These are phyloP conservation scores for Xestia c-nigrum DNA, from an alignment of 2,888 invertebrate genomes.

Conservation along the genomic window DNA sequence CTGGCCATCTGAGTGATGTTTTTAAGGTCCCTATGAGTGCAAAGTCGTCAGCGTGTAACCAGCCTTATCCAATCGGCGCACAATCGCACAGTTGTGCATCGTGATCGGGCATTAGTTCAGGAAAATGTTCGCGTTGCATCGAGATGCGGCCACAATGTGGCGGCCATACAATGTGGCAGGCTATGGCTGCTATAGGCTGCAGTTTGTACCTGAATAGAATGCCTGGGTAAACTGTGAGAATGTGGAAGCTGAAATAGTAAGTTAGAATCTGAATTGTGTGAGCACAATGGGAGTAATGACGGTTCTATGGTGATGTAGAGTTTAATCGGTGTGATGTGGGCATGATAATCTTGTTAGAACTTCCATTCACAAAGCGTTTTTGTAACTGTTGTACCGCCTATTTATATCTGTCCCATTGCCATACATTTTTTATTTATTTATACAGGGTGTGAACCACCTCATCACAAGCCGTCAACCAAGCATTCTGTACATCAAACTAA, in stretches of 20 bases:
- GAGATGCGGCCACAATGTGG: conserved; percentile 53
- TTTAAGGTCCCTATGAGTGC: background rate
- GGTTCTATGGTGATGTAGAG: conserved; percentile 12
- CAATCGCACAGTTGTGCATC: conserved; percentile 74
- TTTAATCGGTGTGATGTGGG: background rate
- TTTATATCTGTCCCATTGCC: background rate
- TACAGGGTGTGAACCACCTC: too few species aligned
- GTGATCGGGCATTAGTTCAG: conserved; percentile 74
- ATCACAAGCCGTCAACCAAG: too few species aligned
- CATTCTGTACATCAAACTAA: too few species aligned
- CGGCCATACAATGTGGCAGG: conserved; percentile 30
- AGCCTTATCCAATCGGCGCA: conserved; percentile 70
- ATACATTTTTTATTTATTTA: too few species aligned
- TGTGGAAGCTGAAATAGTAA: conserved; percentile 34
- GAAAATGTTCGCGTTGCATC: conserved; percentile 66
- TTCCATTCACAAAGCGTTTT: background rate
- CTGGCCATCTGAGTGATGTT: background rate
- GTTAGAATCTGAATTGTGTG: conserved; percentile 47
- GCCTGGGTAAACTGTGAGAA: conserved; percentile 35
- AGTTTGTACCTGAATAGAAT: conserved; percentile 50
- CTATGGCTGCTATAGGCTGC: conserved; percentile 4
- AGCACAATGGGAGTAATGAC: conserved; percentile 45
- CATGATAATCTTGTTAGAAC: background rate
- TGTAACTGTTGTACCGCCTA: background rate
- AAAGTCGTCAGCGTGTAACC: conserved; percentile 44